Evolutionary conservation across 2,888 invertebrate species (phyloP).

Genomic region (Epinotia demarniana): DNA sequence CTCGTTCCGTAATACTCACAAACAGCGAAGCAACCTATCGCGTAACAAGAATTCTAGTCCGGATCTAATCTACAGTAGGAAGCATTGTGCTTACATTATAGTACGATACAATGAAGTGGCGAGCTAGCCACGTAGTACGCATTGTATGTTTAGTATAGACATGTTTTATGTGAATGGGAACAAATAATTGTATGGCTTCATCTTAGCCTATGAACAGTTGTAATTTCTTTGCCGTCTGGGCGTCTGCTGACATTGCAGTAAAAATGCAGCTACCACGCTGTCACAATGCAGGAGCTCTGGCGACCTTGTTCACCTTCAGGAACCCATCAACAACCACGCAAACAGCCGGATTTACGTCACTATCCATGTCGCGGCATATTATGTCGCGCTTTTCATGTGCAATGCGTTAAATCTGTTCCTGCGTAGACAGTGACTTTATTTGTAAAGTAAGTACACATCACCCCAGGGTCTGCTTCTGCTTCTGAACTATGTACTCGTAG

Average conservation of each 20-base stretch:
- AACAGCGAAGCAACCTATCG: background rate
- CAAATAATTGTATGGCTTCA: background rate
- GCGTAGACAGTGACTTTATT: background rate
- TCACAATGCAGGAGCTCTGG: too few species aligned
- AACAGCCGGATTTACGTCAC: background rate
- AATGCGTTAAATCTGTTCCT: background rate
- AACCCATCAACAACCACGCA: background rate
- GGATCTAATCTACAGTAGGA: slow-evolving; percentile 15
- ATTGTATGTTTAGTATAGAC: background rate
- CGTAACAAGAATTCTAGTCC: slow-evolving; percentile 4
- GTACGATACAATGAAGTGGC: background rate
- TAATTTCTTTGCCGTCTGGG: background rate
- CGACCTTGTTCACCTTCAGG: background rate
- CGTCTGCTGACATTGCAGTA: background rate
- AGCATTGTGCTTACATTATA: slow-evolving; percentile 12
- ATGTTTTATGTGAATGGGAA: background rate
- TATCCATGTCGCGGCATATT: background rate
- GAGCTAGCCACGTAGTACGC: background rate
- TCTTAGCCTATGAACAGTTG: background rate
- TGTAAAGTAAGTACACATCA: background rate
- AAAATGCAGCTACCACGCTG: too few species aligned
- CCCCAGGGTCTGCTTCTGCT: background rate
- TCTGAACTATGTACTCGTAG: background rate
- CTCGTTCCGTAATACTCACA: background rate
- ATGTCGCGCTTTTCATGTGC: background rate